A percentile compares a stretch with the other conserved stretches of the same genome.
These are phyloP conservation scores for Spilogale gracilis DNA, from an alignment of 2,113 vertebrate species.

Conservation along the genomic window DNA sequence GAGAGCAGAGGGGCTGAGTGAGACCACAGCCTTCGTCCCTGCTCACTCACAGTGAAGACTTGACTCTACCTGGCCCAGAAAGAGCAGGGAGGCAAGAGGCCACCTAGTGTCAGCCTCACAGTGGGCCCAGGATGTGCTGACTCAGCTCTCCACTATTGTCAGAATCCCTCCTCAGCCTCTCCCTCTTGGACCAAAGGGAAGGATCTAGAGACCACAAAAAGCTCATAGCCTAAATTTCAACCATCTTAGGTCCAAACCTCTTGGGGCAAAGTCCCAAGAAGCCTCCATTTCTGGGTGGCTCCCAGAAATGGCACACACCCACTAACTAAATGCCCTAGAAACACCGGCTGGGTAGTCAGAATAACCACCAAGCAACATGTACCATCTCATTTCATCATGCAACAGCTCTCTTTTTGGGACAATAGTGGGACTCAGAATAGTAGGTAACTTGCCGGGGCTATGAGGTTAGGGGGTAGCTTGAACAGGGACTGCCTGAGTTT, in stretches of 20 bases:
- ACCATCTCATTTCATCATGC: not conserved
- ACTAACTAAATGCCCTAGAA: not conserved
- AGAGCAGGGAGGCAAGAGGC: not conserved
- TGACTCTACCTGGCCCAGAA: accelerated
- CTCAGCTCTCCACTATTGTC: not conserved
- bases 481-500: not conserved
- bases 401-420: not conserved
- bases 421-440: not conserved
- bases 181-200: not conserved
- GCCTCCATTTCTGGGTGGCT: not conserved
- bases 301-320: not conserved
- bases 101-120: not conserved
- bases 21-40: accelerated
- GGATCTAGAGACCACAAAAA: not conserved
- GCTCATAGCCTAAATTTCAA: not conserved
- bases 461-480: not conserved
- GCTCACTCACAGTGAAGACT: accelerated
- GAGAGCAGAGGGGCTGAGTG: not conserved
- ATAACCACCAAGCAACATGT: not conserved
- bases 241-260: not conserved
- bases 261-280: conserved; percentile 2
- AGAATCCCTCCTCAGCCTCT: not conserved
- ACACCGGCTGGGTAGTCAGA: not conserved
- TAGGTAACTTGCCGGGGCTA: not conserved
- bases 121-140: accelerated